A percentile compares a stretch with the other conserved stretches of the same genome.
These are phyloP conservation scores for Pyrgilauda ruficollis DNA, from an alignment of 2,113 vertebrate genomes.

Conservation along the genomic window DNA sequence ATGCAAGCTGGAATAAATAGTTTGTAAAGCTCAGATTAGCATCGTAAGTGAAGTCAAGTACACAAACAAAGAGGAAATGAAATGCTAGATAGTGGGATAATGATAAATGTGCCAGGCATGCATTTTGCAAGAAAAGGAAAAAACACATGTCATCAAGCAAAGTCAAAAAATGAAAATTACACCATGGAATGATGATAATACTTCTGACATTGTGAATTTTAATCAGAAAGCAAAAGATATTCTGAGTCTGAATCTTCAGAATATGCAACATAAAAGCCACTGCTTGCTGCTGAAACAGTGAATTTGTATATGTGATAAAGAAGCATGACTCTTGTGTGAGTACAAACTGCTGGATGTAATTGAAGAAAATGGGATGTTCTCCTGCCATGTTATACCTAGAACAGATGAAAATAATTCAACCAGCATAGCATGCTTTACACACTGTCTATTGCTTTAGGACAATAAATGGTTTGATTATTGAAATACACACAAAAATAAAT, in stretches of 20 bases:
- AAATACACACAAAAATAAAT: not conserved
- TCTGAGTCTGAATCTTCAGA: not conserved
- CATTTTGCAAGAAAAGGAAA: not conserved
- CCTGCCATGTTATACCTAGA: not conserved
- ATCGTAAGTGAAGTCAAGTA: slow-evolving; percentile 10
- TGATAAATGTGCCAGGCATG: not conserved
- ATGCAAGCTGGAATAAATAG: not conserved
- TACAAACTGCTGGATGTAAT: not conserved
- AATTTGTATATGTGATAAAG: not conserved
- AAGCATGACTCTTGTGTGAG: not conserved
- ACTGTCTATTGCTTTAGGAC: not conserved
- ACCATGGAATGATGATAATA: not conserved
- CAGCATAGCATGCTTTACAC: not conserved
- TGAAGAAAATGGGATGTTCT: not conserved
- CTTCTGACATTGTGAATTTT: not conserved
- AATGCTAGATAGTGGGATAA: not conserved
- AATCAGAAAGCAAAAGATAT: not conserved
- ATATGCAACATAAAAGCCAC: not conserved
- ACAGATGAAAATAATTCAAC: not conserved
- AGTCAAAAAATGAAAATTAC: slow-evolving; percentile 15
- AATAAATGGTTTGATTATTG: not conserved
- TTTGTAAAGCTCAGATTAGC: slow-evolving; percentile 17
- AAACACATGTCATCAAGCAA: not conserved
- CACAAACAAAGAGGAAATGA: slow-evolving; percentile 7
- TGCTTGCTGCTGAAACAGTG: not conserved